These are phyloP conservation scores for Zaprionus tsacasi DNA, from an alignment of 1,140 invertebrate species.

Conservation along the genomic window DNA sequence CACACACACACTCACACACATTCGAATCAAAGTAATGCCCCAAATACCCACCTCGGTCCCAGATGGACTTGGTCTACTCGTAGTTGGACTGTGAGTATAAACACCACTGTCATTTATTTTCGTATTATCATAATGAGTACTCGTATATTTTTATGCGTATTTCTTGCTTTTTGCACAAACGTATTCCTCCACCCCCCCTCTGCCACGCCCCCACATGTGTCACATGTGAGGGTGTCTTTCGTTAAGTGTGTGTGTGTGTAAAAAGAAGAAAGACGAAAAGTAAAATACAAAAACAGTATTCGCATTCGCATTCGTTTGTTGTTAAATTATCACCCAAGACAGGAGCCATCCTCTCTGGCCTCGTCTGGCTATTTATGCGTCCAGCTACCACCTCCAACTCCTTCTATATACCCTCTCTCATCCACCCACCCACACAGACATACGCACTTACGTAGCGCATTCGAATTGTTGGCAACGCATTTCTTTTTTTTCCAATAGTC, in stretches of 20 bases:
- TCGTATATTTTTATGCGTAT: conserved; percentile 83
- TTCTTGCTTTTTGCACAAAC: conserved; percentile 75
- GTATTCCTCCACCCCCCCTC: conserved; percentile 43
- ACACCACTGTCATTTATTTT: conserved; percentile 83
- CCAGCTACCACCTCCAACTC: conserved; percentile 37
- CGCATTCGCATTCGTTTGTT: conserved; percentile 75
- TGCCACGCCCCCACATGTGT: conserved; percentile 32
- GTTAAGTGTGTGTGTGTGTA: conserved; percentile 29
- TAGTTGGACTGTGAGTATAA: conserved; percentile 53
- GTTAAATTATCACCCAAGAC: conserved; percentile 75
- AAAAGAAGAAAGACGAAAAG: conserved; percentile 57
- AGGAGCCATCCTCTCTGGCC: conserved; percentile 49
- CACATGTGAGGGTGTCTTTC: conserved; percentile 42
- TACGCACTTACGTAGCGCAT: conserved; percentile 14
- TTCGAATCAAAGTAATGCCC: background rate
- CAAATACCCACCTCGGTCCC: background rate
- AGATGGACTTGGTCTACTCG: conserved; percentile 18
- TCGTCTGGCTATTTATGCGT: conserved; percentile 61
- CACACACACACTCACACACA: background rate
- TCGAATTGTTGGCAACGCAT: conserved; percentile 46
- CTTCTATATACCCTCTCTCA: conserved; percentile 8
- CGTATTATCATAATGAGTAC: conserved; percentile 83
- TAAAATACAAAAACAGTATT: conserved; percentile 66
- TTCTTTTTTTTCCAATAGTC: conserved; percentile 42
- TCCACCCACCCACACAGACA: conserved; percentile 7